Base-by-base conservation (phyloP, 2,888 invertebrate genomes). In the Pycnomerus fuliginosus region DNA sequence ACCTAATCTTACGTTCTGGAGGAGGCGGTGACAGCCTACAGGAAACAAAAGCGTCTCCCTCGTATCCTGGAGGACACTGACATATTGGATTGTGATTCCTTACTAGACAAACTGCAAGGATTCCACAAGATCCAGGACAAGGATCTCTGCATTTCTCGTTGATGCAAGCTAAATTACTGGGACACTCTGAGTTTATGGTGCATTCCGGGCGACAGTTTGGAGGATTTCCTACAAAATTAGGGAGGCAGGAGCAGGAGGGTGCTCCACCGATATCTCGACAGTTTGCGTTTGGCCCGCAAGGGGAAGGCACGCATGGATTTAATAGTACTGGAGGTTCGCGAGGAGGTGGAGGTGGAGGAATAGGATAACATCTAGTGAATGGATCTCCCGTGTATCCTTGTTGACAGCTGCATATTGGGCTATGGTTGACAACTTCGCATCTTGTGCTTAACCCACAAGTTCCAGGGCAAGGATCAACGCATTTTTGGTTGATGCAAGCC, bases 401-500 rank as follows among this genome's bases (percentile, higher is more conserved):
- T 1, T 84, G 80, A 61, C 90, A 91, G 53, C 84, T 85, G 65
- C 90, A 90, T 48, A 88, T 82, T 0, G 90, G 87, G 69, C 85
- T 87, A 65, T 90, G 90, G 64, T 88, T 86, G 44, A 86, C 84
- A 8, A 89, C 89, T 58, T 84, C 78, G 61, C 90, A 91, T 59
- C 82, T 81, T 11, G 90, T 85, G 64, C 84, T 84, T 34, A 80
- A 73, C 38, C 90, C 90, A 62, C 90, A 90, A 16, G 86, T 85
- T 48, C 88, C 88, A 50, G 84, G 82, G 62, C 90, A 90, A 36
- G 90, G 89, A 69, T 91, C 87, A 14, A 77, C 77, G 61, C 91
- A 91, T 69, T 85, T 89, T 68, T 85, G 85, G 62, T 86, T 87
- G 51, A 87, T 80, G 64, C 91, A 91, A 7, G 90, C 88, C 64